Base-by-base conservation (phyloP, 2,113 vertebrate genomes). In the Pachycephala philippinensis region DNA sequence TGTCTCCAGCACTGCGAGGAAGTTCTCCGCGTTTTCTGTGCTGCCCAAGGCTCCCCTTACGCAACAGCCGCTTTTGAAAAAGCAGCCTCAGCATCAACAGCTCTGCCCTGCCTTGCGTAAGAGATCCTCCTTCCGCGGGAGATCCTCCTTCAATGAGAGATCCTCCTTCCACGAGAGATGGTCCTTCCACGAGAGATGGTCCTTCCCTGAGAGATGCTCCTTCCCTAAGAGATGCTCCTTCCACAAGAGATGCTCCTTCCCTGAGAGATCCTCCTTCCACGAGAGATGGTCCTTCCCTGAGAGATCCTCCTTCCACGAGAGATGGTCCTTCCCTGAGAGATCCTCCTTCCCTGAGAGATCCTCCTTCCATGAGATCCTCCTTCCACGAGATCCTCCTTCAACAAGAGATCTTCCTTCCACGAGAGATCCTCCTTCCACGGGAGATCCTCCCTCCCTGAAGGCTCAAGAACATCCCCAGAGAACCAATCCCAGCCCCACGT, bases 31-130 rank as follows among this genome's bases (percentile, higher is more conserved):
- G 0, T 94, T 77, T 90, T 83, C 86, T 49, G 63, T 14, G 72
- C 91, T 63, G 89, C 95, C 81, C 91, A 50, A 59, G 77, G 95
- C 89, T 82, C 31, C 80, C 50, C 91, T 97, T 95, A 57, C 23
- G 35, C 93, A 96, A 96, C 2, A 3, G 63, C 39, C 0, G 89
- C 91, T 80, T 7, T 26, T 56, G 80, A 90, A 92, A 88, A 70
- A 88, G 89, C 95, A 86, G 91, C 87, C 71, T 96, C 96, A 90
- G 93, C 96, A 88, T 7, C 82, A 4, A 4, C 42, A 16, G 50
- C 1, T 60, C 7, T 90, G 40, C 70, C 61, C 45, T 52, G 24
- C 71, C 71, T 93, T 69, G 40, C 8, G 4, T 61, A 31, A 93
- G 83, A 90, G 82, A 89, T 60, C 82, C 81, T 82, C 64, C 69